Percentiles rank a stretch among this genome's conserved stretches.
These are phyloP conservation scores for Dendropsophus ebraccatus DNA, from an alignment of 2,113 vertebrate genomes.

Conservation along the genomic window DNA sequence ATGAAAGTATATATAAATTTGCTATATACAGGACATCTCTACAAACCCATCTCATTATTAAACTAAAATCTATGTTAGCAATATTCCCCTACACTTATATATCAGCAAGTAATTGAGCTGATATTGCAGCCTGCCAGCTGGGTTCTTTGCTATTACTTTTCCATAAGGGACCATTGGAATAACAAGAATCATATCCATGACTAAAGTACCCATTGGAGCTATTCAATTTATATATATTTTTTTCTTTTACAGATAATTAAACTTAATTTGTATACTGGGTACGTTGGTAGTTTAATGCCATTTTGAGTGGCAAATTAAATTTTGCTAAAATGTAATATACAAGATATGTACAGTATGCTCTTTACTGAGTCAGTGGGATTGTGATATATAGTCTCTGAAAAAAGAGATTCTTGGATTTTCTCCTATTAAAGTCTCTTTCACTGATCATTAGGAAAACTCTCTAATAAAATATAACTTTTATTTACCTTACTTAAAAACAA, in stretches of 20 bases:
- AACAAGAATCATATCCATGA: background rate
- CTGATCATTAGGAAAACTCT: too few relatives aligned
- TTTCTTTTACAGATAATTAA: background rate
- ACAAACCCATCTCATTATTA: background rate
- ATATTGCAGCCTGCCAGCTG: background rate
- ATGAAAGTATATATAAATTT: background rate
- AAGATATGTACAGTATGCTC: too few relatives aligned
- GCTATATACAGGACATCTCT: background rate
- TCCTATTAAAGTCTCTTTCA: too few relatives aligned
- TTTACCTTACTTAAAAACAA: too few relatives aligned
- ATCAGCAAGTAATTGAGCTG: background rate
- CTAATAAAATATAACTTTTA: too few relatives aligned
- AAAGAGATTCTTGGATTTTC: too few relatives aligned
- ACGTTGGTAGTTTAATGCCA: background rate
- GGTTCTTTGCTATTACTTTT: background rate
- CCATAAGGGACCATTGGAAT: background rate
- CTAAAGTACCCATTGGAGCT: background rate
- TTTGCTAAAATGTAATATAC: background rate
- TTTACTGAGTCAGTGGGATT: too few relatives aligned
- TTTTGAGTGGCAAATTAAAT: background rate
- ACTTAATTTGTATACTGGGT: background rate
- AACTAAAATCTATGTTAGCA: background rate
- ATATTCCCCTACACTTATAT: background rate
- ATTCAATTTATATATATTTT: background rate
- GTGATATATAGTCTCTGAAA: too few relatives aligned